Evolutionary conservation across 2,113 vertebrate species (phyloP).

Genomic region (Phyllopteryx taeniolatus): DNA sequence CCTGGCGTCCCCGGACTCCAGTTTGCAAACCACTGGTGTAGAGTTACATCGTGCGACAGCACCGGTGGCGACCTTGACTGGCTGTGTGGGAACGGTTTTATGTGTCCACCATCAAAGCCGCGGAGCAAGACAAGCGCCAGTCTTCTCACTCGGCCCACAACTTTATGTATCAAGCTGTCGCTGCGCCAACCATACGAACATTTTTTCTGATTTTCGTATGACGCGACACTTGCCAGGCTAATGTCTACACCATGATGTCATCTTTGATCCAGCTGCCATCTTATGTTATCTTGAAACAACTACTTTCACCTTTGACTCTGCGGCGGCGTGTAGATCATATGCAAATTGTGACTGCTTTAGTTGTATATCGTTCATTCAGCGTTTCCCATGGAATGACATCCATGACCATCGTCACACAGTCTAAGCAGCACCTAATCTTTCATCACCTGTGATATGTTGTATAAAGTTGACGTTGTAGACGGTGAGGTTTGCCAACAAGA

Average conservation of each 20-base stretch:
- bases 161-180: not conserved
- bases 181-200: too few species aligned
- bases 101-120: not conserved
- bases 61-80: not conserved
- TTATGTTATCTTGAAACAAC: not conserved
- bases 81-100: not conserved
- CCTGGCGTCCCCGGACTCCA: too few species aligned
- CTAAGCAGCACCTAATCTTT: slow-evolving; percentile 31
- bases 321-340: too few species aligned
- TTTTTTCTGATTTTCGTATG: not conserved
- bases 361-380: too few species aligned
- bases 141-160: not conserved
- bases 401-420: too few species aligned
- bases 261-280: not conserved
- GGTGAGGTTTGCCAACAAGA: slow-evolving; percentile 21
- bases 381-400: too few species aligned
- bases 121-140: not conserved
- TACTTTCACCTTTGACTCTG: not conserved
- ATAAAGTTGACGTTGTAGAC: slow-evolving; percentile 40
- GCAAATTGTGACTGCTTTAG: too few species aligned
- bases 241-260: not conserved
- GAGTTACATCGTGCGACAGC: not conserved
- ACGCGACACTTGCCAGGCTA: not conserved
- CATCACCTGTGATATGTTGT: not conserved
- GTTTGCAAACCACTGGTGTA: not conserved